Evolutionary conservation across 2,113 vertebrate species (phyloP).

Genomic region (Amblyornis subalaris): DNA sequence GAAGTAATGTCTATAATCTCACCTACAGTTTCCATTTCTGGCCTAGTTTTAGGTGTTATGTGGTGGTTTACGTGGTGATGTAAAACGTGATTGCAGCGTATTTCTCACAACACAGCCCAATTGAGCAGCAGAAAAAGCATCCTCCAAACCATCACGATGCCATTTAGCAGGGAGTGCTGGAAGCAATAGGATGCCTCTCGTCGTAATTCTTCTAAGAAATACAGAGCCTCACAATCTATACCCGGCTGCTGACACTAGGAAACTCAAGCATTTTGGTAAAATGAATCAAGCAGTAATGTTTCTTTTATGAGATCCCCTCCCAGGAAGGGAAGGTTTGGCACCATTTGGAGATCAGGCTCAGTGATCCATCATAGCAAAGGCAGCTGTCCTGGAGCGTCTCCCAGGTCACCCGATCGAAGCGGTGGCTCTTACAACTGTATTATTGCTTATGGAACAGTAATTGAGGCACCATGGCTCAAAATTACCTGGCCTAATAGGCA

Average conservation of each 20-base stretch:
- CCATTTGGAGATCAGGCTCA: constrained; percentile 75
- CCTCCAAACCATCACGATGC: constrained; percentile 59
- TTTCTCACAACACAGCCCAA: constrained; percentile 8
- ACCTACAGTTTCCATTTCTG: constrained; percentile 30
- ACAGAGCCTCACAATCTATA: constrained; percentile 57
- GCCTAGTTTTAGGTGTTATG: constrained; percentile 12
- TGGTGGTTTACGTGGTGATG: constrained; percentile 6
- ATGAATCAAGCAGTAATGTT: constrained; percentile 74
- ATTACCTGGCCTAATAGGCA: constrained; percentile 77
- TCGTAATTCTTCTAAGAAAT: constrained; percentile 64
- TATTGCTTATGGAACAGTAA: constrained; percentile 88
- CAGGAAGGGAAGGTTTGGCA: constrained; percentile 66
- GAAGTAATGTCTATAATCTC: constrained; percentile 31
- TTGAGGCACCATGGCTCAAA: constrained; percentile 80
- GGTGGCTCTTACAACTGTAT: constrained; percentile 89
- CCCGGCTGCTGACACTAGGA: constrained; percentile 69
- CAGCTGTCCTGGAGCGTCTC: constrained; percentile 89
- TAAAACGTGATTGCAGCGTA: constrained; percentile 17
- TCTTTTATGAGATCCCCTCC: constrained; percentile 73
- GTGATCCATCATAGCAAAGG: constrained; percentile 90
- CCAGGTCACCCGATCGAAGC: constrained; percentile 91
- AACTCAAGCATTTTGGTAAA: constrained; percentile 73
- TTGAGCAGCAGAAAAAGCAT: constrained; percentile 13
- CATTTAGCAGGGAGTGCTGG: constrained; percentile 62
- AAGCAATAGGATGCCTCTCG: constrained; percentile 41